Percentiles rank a stretch among this genome's conserved stretches.
Conservation (phyloP, 2,888 invertebrate species). For the Tanaodytes sp. region DNA sequence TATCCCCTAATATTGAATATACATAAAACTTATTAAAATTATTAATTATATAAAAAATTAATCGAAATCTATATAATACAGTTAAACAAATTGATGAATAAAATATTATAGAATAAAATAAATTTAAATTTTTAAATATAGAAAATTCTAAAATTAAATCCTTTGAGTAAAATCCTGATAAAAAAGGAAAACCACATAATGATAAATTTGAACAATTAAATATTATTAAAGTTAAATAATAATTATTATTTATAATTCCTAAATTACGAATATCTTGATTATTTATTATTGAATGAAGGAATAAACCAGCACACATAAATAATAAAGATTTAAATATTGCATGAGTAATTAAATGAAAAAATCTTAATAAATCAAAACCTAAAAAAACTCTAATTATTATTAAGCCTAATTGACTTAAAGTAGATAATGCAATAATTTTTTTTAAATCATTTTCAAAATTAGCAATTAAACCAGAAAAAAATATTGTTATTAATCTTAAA, state of each 20-base stretch:
- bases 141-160: slow-evolving; percentile 71
- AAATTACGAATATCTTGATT: slow-evolving; percentile 81
- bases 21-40: slow-evolving; percentile 29
- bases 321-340: slow-evolving; percentile 84
- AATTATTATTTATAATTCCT: slow-evolving; percentile 70
- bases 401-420: slow-evolving; percentile 83
- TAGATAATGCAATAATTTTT: slow-evolving; percentile 86
- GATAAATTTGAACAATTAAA: slow-evolving; percentile 77
- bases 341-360: slow-evolving; percentile 83
- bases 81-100: slow-evolving; percentile 62
- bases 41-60: slow-evolving; percentile 57
- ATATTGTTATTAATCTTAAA: slow-evolving; percentile 75
- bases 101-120: slow-evolving; percentile 37
- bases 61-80: slow-evolving; percentile 57
- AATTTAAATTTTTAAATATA: slow-evolving; percentile 60
- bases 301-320: slow-evolving; percentile 81
- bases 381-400: slow-evolving; percentile 80
- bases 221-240: slow-evolving; percentile 75
- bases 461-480: slow-evolving; percentile 77
- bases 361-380: slow-evolving; percentile 76
- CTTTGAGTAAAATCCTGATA: slow-evolving; percentile 77
- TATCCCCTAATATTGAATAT: slow-evolving; percentile 30
- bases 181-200: slow-evolving; percentile 79
- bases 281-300: slow-evolving; percentile 79
- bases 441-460: slow-evolving; percentile 82